A percentile compares a stretch with the other conserved stretches of the same genome.
Conservation (phyloP, 1,140 invertebrate species). For the Gonioctena quinquepunctata region DNA sequence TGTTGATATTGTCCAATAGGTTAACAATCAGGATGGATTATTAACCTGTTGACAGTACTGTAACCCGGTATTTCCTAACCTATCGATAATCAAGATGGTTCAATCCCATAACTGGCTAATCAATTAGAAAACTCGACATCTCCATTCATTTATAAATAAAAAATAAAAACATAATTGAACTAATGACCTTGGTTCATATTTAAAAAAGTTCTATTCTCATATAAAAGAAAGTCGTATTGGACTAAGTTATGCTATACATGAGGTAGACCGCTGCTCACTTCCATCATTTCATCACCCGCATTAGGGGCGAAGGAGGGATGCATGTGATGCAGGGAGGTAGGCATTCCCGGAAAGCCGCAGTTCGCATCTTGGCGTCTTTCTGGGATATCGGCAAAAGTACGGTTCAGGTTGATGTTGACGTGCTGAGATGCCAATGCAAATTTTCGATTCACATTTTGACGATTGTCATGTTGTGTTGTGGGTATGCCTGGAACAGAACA, state of each 20-base stretch:
- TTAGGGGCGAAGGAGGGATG: conserved; percentile 15
- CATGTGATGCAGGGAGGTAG: not conserved
- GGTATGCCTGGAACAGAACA: no score
- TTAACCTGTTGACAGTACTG: no score
- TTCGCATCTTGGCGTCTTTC: no score
- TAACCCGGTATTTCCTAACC: no score
- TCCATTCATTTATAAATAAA: not conserved
- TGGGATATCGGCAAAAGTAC: not conserved
- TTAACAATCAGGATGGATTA: no score
- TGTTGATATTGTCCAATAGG: no score
- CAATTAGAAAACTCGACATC: not conserved
- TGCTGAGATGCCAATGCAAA: not conserved
- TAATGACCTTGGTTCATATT: not conserved
- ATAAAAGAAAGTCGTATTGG: not conserved
- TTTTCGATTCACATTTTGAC: no score
- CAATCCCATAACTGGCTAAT: no score
- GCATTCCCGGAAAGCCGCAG: not conserved
- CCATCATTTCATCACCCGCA: conserved; percentile 39
- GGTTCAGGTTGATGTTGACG: conserved; percentile 9
- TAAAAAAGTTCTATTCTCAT: not conserved
- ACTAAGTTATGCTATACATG: conserved; percentile 32
- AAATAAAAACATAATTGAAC: not conserved
- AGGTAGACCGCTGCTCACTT: conserved; percentile 39
- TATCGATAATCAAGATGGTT: no score
- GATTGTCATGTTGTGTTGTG: no score